Percentiles rank a stretch among this genome's conserved stretches.
phyloP scores from a whole-genome alignment of 1,140 invertebrate genomes.

The Drosophila lini region DNA sequence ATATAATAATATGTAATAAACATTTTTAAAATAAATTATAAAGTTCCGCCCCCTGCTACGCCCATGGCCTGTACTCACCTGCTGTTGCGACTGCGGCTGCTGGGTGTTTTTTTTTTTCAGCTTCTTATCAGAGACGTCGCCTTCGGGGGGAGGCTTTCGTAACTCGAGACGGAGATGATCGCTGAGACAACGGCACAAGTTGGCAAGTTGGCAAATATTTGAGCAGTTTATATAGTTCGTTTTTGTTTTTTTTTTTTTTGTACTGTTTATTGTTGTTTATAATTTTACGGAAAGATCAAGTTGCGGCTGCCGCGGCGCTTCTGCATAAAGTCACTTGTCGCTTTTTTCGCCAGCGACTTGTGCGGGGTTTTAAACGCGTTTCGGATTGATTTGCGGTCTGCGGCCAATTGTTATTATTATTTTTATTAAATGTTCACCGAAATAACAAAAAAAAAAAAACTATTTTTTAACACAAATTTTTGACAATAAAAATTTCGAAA shows the following conservation, averaged over 20 bases:
- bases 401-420: neutral
- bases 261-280: constrained; percentile 33
- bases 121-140: constrained; percentile 49
- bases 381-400: constrained; percentile 7
- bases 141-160: constrained; percentile 51
- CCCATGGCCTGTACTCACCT: constrained; percentile 15
- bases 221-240: constrained; percentile 46
- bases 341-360: constrained; percentile 6
- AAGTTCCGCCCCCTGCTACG: neutral
- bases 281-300: constrained; percentile 55
- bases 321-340: constrained; percentile 22
- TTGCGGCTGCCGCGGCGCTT: constrained; percentile 34
- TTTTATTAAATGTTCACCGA: neutral
- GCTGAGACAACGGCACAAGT: constrained; percentile 15
- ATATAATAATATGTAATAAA: neutral
- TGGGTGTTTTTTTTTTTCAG: constrained; percentile 9
- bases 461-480: neutral
- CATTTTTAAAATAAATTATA: neutral
- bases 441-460: neutral
- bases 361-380: constrained; percentile 34
- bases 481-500: constrained; percentile 11
- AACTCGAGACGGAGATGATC: constrained; percentile 53
- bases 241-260: constrained; percentile 19
- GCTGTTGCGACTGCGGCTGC: constrained; percentile 37
- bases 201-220: constrained; percentile 48